Percentiles rank a stretch among this genome's conserved stretches.
Conservation (phyloP, 1,140 invertebrate species). For the Centruroides vittatus region DNA sequence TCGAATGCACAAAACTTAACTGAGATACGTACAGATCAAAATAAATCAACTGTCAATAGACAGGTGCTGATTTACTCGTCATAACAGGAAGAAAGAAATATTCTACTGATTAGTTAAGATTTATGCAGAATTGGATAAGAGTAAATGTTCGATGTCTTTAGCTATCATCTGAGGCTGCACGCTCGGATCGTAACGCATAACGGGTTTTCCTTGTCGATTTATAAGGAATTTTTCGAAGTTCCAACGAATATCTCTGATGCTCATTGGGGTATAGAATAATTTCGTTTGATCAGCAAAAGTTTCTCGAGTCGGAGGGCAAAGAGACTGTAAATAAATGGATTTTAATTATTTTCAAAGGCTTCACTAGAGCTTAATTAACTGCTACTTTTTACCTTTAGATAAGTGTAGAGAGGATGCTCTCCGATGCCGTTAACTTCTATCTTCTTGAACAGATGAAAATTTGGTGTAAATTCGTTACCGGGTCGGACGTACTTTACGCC, state of each 20-base stretch:
- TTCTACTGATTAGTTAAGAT: too few species aligned
- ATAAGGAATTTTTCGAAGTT: conserved; percentile 47
- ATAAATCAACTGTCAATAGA: too few species aligned
- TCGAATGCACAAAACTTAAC: too few species aligned
- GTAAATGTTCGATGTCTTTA: too few species aligned
- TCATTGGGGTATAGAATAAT: conserved; percentile 32
- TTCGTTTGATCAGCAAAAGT: conserved; percentile 24
- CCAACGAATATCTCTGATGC: conserved; percentile 38
- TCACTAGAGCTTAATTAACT: too few species aligned
- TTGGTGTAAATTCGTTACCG: conserved; percentile 37
- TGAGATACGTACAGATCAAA: too few species aligned
- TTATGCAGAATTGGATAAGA: too few species aligned
- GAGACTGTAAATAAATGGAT: neutral
- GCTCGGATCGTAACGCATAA: conserved; percentile 31
- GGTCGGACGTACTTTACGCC: conserved; percentile 40
- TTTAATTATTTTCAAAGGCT: too few species aligned
- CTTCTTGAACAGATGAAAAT: conserved; percentile 37
- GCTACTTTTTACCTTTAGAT: conserved; percentile 25
- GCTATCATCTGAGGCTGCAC: too few species aligned
- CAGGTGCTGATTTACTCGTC: too few species aligned
- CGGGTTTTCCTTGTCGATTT: conserved; percentile 31
- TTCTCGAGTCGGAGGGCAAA: conserved; percentile 25
- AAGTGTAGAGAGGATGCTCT: conserved; percentile 39
- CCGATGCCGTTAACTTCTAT: conserved; percentile 42
- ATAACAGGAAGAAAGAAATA: too few species aligned